phyloP scores from a whole-genome alignment of 2,888 invertebrate genomes.

The Mermis nigrescens region DNA sequence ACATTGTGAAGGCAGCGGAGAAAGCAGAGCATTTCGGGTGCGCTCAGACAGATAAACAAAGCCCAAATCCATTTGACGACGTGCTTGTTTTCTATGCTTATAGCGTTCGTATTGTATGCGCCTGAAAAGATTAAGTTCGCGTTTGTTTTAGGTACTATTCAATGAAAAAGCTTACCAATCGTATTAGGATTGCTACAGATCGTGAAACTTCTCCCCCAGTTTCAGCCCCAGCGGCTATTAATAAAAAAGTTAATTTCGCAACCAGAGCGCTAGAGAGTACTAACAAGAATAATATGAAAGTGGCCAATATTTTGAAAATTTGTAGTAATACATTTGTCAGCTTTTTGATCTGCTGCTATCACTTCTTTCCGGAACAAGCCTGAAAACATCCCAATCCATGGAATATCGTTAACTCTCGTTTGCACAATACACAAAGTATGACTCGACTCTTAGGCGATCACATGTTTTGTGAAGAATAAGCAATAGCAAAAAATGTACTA shows the following conservation, averaged over 20 bases:
- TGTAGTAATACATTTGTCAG: conserved; percentile 28
- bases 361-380: conserved; percentile 45
- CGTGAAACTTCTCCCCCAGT: conserved; percentile 25
- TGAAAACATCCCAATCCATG: conserved; percentile 60
- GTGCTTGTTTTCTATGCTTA: conserved; percentile 24
- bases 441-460: too few species aligned
- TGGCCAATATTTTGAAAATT: conserved; percentile 28
- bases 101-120: conserved; percentile 18
- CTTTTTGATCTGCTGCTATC: conserved; percentile 25
- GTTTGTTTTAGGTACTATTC: too few species aligned
- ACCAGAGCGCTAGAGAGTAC: conserved; percentile 10
- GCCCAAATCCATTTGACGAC: conserved; percentile 35
- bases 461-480: too few species aligned
- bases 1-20: conserved; percentile 33
- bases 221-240: conserved; percentile 31
- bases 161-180: conserved; percentile 1
- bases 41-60: conserved; percentile 30
- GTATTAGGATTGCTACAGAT: conserved; percentile 21
- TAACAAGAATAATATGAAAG: conserved; percentile 24
- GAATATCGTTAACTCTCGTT: too few species aligned
- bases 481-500: too few species aligned
- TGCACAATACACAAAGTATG: too few species aligned
- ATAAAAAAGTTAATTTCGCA: conserved; percentile 21
- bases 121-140: too few species aligned
- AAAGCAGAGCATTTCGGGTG: conserved; percentile 34